Percentiles rank a stretch among this genome's conserved stretches.
These are phyloP conservation scores for Agapostemon virescens DNA, from an alignment of 2,888 invertebrate genomes.

Conservation along the genomic window DNA sequence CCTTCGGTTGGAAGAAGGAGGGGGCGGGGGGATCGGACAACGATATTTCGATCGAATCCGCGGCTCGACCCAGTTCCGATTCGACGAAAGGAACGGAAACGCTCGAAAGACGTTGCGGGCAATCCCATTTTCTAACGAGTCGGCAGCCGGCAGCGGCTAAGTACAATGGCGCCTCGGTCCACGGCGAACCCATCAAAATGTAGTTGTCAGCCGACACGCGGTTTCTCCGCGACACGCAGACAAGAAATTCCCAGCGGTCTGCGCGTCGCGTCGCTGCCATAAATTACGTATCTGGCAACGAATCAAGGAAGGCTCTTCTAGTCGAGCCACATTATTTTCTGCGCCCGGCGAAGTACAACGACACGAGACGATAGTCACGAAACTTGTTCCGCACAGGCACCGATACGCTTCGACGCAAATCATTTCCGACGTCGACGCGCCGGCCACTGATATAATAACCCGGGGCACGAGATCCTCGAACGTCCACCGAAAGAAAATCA, in stretches of 20 bases:
- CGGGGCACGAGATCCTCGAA: neutral
- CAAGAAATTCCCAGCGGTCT: slow-evolving; percentile 49
- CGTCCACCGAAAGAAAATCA: neutral
- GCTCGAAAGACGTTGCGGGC: neutral
- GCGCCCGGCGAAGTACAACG: slow-evolving; percentile 46
- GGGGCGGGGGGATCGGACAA: neutral
- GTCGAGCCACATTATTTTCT: slow-evolving; percentile 63
- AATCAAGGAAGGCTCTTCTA: slow-evolving; percentile 61
- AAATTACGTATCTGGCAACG: slow-evolving; percentile 67
- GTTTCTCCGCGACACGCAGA: slow-evolving; percentile 34
- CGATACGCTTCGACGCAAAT: slow-evolving; percentile 33
- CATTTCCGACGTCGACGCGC: slow-evolving; percentile 33
- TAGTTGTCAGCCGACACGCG: slow-evolving; percentile 39
- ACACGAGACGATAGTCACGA: slow-evolving; percentile 47
- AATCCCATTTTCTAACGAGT: slow-evolving; percentile 2
- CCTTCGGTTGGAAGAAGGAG: neutral
- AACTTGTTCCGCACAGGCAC: slow-evolving; percentile 44
- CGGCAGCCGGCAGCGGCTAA: neutral
- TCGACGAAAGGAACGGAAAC: neutral
- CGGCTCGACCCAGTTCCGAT: neutral
- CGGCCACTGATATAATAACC: neutral
- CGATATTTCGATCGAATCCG: neutral
- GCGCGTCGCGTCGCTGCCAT: slow-evolving; percentile 47
- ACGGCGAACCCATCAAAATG: slow-evolving; percentile 33
- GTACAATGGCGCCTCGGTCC: neutral